Conservation (phyloP, 2,797 vertebrate genomes). For the Pipistrellus pipistrellus region DNA sequence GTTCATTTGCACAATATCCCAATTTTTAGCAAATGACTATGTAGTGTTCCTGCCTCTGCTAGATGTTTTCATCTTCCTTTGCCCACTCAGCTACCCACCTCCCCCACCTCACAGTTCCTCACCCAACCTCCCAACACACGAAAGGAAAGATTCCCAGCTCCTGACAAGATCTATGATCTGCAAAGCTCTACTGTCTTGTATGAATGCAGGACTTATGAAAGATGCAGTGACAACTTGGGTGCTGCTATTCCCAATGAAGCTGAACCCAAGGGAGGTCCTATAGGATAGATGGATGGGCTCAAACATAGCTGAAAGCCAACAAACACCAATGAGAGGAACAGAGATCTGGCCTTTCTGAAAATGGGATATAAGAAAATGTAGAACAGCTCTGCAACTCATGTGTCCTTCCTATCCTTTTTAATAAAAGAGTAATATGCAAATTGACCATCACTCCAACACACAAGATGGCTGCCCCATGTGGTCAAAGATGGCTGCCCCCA, state of each 20-base stretch:
- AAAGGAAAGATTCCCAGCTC: not conserved
- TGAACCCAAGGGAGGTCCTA: not conserved
- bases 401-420: not conserved
- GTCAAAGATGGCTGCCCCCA: too few relatives aligned
- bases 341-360: not conserved
- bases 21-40: constrained; percentile 64
- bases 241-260: not conserved
- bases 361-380: not conserved
- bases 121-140: not conserved
- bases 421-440: too few relatives aligned
- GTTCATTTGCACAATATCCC: constrained; percentile 60
- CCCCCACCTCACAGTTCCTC: not conserved
- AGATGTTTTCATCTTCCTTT: constrained; percentile 51
- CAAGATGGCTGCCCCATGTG: too few relatives aligned
- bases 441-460: too few relatives aligned
- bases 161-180: not conserved
- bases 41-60: constrained; percentile 23
- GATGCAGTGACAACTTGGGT: not conserved
- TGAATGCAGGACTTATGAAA: not conserved
- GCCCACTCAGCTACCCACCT: not conserved
- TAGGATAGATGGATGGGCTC: not conserved
- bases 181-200: not conserved
- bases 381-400: not conserved
- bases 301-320: not conserved
- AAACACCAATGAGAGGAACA: not conserved